Evolutionary conservation across 1,140 invertebrate species (phyloP).

Genomic region (Nasonia vitripennis): DNA sequence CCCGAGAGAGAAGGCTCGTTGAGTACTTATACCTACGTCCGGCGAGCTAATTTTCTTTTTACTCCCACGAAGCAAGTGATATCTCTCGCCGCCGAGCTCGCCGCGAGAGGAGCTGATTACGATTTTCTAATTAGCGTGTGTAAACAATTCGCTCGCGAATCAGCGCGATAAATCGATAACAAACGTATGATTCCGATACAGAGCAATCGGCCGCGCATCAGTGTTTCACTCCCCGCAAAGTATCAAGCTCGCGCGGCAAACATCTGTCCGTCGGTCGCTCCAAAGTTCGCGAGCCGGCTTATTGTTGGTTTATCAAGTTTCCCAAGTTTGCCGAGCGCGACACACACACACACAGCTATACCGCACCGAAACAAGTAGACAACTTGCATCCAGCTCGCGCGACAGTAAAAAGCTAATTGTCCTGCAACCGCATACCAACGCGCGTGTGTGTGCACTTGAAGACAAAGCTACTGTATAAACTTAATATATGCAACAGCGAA

Average conservation of each 20-base stretch:
- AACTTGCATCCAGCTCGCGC: not conserved
- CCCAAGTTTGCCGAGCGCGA: not conserved
- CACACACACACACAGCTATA: not conserved
- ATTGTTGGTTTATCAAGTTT: conserved; percentile 10
- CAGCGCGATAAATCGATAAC: too few species aligned
- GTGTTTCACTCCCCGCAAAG: too few species aligned
- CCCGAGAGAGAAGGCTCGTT: not conserved
- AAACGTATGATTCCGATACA: too few species aligned
- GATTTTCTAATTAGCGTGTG: too few species aligned
- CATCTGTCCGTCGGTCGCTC: not conserved
- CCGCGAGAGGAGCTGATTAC: too few species aligned
- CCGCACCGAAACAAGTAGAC: too few species aligned
- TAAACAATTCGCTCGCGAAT: too few species aligned
- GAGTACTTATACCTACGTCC: not conserved
- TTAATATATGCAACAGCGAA: not conserved
- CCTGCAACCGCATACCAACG: not conserved
- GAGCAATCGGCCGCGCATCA: too few species aligned
- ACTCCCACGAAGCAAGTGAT: not conserved
- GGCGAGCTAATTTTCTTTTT: not conserved
- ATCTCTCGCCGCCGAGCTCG: not conserved
- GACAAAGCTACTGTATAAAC: not conserved
- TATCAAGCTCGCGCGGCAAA: too few species aligned
- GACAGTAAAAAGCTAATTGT: not conserved
- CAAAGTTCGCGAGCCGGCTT: not conserved
- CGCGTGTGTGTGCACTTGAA: not conserved